phyloP scores from a whole-genome alignment of 2,888 invertebrate species.

The Trachelus troglodyta region DNA sequence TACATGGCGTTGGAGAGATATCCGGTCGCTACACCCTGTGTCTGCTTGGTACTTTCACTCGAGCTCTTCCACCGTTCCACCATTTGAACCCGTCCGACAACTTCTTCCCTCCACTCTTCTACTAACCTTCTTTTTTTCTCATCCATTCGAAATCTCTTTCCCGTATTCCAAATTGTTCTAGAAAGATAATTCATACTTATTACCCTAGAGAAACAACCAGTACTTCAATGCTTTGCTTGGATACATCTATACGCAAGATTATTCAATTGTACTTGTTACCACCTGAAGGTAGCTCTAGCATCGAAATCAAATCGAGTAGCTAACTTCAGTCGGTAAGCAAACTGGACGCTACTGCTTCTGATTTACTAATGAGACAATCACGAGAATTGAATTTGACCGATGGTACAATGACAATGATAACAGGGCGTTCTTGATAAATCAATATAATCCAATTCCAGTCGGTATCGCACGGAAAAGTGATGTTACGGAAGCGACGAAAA shows the following conservation, averaged over 20 bases:
- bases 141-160: neutral
- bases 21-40: neutral
- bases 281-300: neutral
- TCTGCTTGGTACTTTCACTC: neutral
- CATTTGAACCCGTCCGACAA: neutral
- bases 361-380: neutral
- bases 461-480: neutral
- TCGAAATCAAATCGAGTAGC: neutral
- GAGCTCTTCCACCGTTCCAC: neutral
- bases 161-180: neutral
- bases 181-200: too few species aligned
- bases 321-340: neutral
- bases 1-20: conserved; percentile 42
- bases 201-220: too few species aligned
- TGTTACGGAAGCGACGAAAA: neutral
- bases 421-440: neutral
- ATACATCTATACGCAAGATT: too few species aligned
- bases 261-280: neutral
- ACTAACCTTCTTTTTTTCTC: neutral
- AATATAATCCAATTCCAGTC: neutral
- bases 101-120: neutral
- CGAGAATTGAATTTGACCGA: neutral
- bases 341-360: neutral
- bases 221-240: too few species aligned
- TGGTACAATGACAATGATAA: neutral